phyloP scores from a whole-genome alignment of 2,888 invertebrate species.

The Nymphalis urticae region DNA sequence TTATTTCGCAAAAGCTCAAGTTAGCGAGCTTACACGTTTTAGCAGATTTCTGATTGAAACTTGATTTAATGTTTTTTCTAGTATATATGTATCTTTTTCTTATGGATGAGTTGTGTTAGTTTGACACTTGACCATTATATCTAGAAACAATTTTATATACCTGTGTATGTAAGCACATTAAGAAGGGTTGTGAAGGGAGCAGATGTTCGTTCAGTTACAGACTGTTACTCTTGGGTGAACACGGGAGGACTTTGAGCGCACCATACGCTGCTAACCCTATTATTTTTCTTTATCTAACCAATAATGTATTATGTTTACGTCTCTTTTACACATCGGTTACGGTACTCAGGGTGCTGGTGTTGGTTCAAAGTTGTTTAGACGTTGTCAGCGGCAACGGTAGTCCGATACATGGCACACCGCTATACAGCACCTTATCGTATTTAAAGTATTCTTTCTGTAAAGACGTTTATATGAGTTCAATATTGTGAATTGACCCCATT shows the following conservation, averaged over 20 bases:
- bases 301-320: constrained; percentile 46
- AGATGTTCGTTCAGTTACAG: constrained; percentile 68
- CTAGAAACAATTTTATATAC: neutral
- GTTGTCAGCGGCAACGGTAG: constrained; percentile 76
- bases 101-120: no score
- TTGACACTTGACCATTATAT: no score
- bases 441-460: constrained; percentile 60
- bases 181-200: constrained; percentile 49
- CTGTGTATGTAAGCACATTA: constrained; percentile 1
- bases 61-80: no score
- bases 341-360: constrained; percentile 61
- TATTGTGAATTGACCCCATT: constrained; percentile 16
- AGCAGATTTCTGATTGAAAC: no score
- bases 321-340: constrained; percentile 57
- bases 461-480: constrained; percentile 44
- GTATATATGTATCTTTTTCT: no score
- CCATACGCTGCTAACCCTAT: constrained; percentile 65
- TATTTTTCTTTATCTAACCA: constrained; percentile 55
- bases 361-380: constrained; percentile 72
- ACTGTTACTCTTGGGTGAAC: constrained; percentile 74
- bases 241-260: constrained; percentile 62
- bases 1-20: no score
- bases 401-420: constrained; percentile 66
- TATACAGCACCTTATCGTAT: constrained; percentile 60
- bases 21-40: no score